Evolutionary conservation across 2,113 vertebrate genomes (phyloP).

Genomic region (Strix uralensis): DNA sequence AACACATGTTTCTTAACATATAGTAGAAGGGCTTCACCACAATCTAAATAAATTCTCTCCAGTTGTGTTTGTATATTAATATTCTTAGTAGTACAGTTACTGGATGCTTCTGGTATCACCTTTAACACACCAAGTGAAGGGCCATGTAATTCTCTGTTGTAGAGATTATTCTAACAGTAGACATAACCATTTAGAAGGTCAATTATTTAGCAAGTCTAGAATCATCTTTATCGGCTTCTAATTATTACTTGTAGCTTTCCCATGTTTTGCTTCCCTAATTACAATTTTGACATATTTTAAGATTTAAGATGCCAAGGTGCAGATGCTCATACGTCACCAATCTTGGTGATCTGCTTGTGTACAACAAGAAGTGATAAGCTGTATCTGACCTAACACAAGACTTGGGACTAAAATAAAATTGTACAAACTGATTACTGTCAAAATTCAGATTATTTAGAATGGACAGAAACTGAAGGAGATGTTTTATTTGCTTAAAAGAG

Average conservation of each 20-base stretch:
- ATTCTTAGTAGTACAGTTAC: neutral
- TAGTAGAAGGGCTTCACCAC: neutral
- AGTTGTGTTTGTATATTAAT: neutral
- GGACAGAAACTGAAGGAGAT: neutral
- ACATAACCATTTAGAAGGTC: neutral
- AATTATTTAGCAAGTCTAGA: neutral
- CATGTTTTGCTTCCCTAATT: neutral
- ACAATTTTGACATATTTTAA: neutral
- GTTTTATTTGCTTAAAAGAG: neutral
- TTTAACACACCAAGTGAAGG: neutral
- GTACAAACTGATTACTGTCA: neutral
- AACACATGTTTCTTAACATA: neutral
- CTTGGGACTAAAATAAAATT: neutral
- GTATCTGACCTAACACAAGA: neutral
- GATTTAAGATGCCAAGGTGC: neutral
- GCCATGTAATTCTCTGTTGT: neutral
- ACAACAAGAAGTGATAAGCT: neutral
- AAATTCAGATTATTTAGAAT: neutral
- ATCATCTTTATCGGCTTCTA: neutral
- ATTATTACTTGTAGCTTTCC: neutral
- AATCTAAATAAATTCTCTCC: neutral
- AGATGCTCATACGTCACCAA: neutral
- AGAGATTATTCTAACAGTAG: neutral
- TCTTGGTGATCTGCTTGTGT: neutral
- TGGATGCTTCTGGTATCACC: neutral